Evolutionary conservation across 2,113 vertebrate species (phyloP).

Genomic region (Electrona antarctica): DNA sequence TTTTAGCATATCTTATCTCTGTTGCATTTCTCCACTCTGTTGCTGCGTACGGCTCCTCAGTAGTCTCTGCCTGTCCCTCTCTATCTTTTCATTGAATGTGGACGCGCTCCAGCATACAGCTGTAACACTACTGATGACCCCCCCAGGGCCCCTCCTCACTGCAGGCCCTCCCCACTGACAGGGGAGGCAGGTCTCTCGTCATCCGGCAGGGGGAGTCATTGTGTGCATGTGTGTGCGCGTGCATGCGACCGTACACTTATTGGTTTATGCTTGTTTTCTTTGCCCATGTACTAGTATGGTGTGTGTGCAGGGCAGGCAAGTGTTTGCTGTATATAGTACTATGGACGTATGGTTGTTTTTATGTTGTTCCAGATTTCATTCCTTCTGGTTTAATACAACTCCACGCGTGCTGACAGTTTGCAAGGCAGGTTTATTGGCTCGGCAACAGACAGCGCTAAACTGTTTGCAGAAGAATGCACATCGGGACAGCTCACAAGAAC

Average conservation of each 20-base stretch:
- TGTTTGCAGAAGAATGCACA: too few species aligned
- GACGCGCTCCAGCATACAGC: constrained; percentile 10
- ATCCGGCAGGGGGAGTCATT: constrained; percentile 50
- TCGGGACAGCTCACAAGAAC: too few species aligned
- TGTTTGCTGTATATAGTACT: constrained; percentile 13
- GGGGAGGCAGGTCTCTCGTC: not conserved
- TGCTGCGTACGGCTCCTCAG: constrained; percentile 10
- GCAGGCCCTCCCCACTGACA: constrained; percentile 13
- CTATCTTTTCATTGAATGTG: not conserved
- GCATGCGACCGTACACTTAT: constrained; percentile 3
- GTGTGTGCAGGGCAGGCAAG: not conserved
- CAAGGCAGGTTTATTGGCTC: too few species aligned
- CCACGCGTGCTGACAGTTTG: too few species aligned
- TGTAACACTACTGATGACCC: not conserved
- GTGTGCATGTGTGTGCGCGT: not conserved
- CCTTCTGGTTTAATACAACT: too few species aligned
- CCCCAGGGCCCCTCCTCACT: constrained; percentile 18
- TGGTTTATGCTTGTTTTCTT: not conserved
- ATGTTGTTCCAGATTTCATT: not conserved
- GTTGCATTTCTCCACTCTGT: not conserved
- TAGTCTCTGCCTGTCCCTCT: not conserved
- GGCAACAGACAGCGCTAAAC: too few species aligned
- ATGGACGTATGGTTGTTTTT: not conserved
- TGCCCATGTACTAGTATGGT: not conserved
- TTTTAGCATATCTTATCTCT: not conserved